Evolutionary conservation across 2,113 vertebrate genomes (phyloP).

Genomic region (Cryptotis parvus): DNA sequence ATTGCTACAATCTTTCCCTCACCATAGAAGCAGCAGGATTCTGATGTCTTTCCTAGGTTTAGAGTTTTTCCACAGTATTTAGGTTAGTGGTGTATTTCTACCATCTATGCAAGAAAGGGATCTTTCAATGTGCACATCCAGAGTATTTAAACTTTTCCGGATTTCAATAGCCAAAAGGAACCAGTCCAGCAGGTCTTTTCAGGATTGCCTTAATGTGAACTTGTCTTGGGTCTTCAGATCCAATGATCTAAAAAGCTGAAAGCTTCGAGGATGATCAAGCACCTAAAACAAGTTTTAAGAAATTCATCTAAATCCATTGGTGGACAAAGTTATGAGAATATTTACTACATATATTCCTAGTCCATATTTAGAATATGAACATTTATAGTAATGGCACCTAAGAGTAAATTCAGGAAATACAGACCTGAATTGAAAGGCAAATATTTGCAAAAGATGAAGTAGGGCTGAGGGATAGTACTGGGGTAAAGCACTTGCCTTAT

Average conservation of each 20-base stretch:
- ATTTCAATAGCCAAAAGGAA: background rate
- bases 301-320: background rate
- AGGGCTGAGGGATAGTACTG: too few relatives aligned
- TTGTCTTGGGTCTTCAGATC: background rate
- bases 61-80: background rate
- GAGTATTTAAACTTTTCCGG: background rate
- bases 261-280: background rate
- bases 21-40: background rate
- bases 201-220: background rate
- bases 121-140: background rate
- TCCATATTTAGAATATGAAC: background rate
- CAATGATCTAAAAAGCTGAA: background rate
- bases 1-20: background rate
- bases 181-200: background rate
- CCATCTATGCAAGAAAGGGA: background rate
- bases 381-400: background rate
- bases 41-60: background rate
- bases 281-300: background rate
- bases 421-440: background rate
- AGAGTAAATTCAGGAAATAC: background rate
- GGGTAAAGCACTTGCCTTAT: too few relatives aligned
- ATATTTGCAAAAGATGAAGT: background rate
- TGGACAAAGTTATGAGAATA: background rate
- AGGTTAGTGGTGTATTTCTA: background rate
- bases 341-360: background rate